phyloP scores from a whole-genome alignment of 2,113 vertebrate genomes.

The Porphyrio hochstetteri region DNA sequence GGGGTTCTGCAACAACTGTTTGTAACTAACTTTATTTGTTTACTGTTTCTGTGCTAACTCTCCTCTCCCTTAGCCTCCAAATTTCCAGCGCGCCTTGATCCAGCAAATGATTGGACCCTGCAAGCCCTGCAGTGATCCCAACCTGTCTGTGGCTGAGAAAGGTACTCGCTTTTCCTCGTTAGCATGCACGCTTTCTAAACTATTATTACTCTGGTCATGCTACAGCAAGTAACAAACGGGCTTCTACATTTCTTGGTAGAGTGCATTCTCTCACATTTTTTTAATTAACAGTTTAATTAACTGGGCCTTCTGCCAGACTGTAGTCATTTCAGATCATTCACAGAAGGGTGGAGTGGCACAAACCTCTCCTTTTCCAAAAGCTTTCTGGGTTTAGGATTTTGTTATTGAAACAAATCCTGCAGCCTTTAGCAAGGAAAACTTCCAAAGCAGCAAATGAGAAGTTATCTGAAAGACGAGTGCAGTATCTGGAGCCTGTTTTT shows the following conservation, averaged over 20 bases:
- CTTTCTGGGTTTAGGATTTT: not conserved
- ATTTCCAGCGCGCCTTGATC: conserved; percentile 92
- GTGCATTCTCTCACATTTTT: conserved; percentile 6
- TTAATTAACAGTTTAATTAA: conserved; percentile 44
- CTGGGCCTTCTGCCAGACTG: conserved; percentile 12
- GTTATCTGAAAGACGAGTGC: not conserved
- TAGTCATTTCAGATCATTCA: not conserved
- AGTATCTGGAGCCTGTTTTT: not conserved
- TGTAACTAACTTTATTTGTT: not conserved
- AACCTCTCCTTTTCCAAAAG: not conserved
- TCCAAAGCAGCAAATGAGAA: not conserved
- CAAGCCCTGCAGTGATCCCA: conserved; percentile 94
- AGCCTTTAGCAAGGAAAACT: not conserved
- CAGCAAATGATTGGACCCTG: conserved; percentile 95
- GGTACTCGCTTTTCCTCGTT: conserved; percentile 72
- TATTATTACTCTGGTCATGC: not conserved
- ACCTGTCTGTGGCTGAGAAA: conserved; percentile 92
- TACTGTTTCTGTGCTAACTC: conserved; percentile 9
- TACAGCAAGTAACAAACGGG: not conserved
- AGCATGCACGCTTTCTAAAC: conserved; percentile 6
- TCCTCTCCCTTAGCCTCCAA: conserved; percentile 82
- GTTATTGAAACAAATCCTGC: not conserved
- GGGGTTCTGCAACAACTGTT: not conserved
- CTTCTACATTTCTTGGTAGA: conserved; percentile 3
- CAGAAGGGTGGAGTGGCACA: not conserved